Conservation (phyloP, 2,888 invertebrate species). For the Agriopis leucophaearia region DNA sequence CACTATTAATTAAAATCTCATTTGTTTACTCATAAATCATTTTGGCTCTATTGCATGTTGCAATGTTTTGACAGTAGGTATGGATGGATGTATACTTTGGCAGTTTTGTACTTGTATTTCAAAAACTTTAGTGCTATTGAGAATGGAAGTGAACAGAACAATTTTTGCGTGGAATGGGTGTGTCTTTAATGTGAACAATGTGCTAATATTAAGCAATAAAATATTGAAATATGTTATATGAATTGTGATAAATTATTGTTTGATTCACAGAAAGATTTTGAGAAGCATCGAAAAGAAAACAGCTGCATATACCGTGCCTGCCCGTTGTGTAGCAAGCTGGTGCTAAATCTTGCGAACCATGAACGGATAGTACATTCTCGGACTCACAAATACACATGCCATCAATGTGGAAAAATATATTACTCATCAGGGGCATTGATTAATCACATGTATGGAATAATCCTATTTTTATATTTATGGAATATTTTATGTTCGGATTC, state of each 20-base stretch:
- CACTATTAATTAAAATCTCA: too few relatives aligned
- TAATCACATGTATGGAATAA: constrained; percentile 48
- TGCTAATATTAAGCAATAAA: not conserved
- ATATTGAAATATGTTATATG: not conserved
- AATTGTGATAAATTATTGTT: not conserved
- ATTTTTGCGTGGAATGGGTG: too few relatives aligned
- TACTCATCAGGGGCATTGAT: constrained; percentile 45
- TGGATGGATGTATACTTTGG: too few relatives aligned
- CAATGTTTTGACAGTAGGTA: too few relatives aligned
- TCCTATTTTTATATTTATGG: too few relatives aligned
- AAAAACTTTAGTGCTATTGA: too few relatives aligned
- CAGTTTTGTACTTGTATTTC: too few relatives aligned
- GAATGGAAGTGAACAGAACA: too few relatives aligned
- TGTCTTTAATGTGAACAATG: too few relatives aligned
- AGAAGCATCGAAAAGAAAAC: constrained; percentile 42
- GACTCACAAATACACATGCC: constrained; percentile 47
- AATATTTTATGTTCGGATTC: too few relatives aligned
- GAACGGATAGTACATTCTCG: constrained; percentile 46
- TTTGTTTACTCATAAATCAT: too few relatives aligned
- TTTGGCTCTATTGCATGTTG: too few relatives aligned
- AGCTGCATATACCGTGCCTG: constrained; percentile 45
- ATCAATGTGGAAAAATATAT: constrained; percentile 51
- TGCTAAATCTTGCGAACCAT: constrained; percentile 44
- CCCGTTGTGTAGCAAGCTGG: constrained; percentile 49
- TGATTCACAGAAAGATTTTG: constrained; percentile 39